Evolutionary conservation across 2,888 invertebrate genomes (phyloP).

Genomic region (Coelinius sp.): DNA sequence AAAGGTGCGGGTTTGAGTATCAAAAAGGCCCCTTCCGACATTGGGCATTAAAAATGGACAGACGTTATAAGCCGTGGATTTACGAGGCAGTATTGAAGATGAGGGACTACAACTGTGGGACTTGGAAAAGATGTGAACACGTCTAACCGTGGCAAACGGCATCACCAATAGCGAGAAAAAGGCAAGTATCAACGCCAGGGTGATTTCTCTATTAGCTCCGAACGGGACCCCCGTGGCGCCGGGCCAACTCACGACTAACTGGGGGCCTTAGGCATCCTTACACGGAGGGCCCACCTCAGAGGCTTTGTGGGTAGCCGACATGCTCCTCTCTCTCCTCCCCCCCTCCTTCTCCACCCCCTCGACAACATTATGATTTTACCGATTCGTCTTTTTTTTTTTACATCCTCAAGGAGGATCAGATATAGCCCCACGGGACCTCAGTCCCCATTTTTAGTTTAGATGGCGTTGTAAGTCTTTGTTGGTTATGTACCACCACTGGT

Average conservation of each 20-base stretch:
- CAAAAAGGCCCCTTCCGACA: conserved; percentile 32
- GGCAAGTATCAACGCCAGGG: conserved; percentile 55
- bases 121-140: conserved; percentile 40
- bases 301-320: conserved; percentile 59
- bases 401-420: conserved; percentile 36
- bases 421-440: neutral
- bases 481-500: neutral
- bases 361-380: conserved; percentile 59
- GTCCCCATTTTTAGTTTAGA: conserved; percentile 2
- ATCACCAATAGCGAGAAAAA: conserved; percentile 56
- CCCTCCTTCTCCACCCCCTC: conserved; percentile 12
- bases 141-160: conserved; percentile 45
- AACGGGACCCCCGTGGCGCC: conserved; percentile 58
- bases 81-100: conserved; percentile 52
- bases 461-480: neutral
- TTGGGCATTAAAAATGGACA: conserved; percentile 38
- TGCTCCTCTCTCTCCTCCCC: conserved; percentile 34
- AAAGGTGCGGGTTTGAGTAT: conserved; percentile 37
- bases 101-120: neutral
- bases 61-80: conserved; percentile 58
- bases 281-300: conserved; percentile 53
- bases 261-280: conserved; percentile 40
- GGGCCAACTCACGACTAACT: conserved; percentile 44
- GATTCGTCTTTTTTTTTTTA: conserved; percentile 46
- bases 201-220: conserved; percentile 66